These are phyloP conservation scores for Myopa testacea DNA, from an alignment of 2,888 invertebrate genomes.

Conservation along the genomic window DNA sequence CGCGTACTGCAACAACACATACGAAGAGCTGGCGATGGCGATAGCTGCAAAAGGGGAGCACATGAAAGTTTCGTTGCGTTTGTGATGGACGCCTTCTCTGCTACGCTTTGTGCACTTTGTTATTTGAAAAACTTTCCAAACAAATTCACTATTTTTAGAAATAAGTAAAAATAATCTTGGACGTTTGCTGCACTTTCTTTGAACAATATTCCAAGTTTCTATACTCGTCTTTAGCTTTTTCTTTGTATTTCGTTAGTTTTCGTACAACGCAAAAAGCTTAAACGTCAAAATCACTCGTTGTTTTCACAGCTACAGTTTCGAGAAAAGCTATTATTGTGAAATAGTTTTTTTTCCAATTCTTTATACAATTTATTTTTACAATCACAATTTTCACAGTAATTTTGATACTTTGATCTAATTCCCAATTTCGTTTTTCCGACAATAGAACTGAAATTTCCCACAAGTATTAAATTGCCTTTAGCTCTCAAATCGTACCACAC, in stretches of 20 bases:
- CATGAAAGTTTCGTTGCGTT: slow-evolving; percentile 37
- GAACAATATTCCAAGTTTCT: not conserved
- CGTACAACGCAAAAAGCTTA: slow-evolving; percentile 32
- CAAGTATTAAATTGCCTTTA: not conserved
- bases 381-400: not conserved
- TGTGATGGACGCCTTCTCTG: slow-evolving; percentile 1
- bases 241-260: not conserved
- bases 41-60: slow-evolving; percentile 28
- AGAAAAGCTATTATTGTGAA: no score
- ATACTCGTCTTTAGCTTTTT: slow-evolving; percentile 8
- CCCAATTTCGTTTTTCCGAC: not conserved
- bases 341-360: not conserved
- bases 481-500: slow-evolving; percentile 16
- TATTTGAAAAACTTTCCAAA: not conserved
- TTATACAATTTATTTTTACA: not conserved
- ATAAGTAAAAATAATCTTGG: slow-evolving; percentile 3
- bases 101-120: slow-evolving; percentile 2
- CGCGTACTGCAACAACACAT: slow-evolving; percentile 39
- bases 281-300: slow-evolving; percentile 45
- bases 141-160: not conserved
- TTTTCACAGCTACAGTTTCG: slow-evolving; percentile 20
- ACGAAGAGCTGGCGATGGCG: not conserved
- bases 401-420: not conserved
- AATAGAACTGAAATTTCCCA: not conserved
- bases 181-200: slow-evolving; percentile 20